Base-by-base conservation (phyloP, 2,888 invertebrate genomes). In the Neoaliturus tenellus region DNA sequence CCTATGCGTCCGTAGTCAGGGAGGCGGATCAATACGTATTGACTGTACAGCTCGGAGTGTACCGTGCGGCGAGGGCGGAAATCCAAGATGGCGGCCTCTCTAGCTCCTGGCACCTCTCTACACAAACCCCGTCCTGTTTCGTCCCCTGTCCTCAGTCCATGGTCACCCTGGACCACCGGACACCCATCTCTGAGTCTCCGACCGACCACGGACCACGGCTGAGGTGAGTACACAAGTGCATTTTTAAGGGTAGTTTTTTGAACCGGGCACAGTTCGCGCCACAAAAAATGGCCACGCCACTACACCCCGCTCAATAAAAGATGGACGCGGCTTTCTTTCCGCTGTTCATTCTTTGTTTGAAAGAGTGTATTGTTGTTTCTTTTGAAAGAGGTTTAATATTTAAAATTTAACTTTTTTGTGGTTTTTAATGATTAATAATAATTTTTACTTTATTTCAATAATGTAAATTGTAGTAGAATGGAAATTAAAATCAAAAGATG, bases 41-140 rank as follows among this genome's bases (percentile, higher is more conserved):
- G 78, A 78, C 78, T 78, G 78, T 78, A 78, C 78, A 17, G n/a
- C 17, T 17, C 12, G 33, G 28, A 41, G 44, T 75, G 73, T 41
- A 75, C 33, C 10, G 51, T 17, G 17, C 75, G 2, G 51, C 28
- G 48, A 73, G 73, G 82, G 82, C 41, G 73, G 69, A 39, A n/a
- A 82, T 82, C 20, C 82, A 82, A 82, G 73, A 82, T 82, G 82
- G 82, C 82, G 82, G 51, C 82, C 5, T 35, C 73, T 55, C 55
- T 55, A 73, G 44, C 39, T 3, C 44, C 17, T n/a, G n/a, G 31
- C 73, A 33, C 78, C 55, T 78, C 48, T 78, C 28, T 23, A 3
- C 48, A 25, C 78, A 78, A 78, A 78, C 31, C 55, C 78, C 55
- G 55, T n/a, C 35, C 78, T 78, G 78, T 17, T 31, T 55, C 71